Conservation (phyloP, 2,113 vertebrate genomes). For the Tenrec ecaudatus region DNA sequence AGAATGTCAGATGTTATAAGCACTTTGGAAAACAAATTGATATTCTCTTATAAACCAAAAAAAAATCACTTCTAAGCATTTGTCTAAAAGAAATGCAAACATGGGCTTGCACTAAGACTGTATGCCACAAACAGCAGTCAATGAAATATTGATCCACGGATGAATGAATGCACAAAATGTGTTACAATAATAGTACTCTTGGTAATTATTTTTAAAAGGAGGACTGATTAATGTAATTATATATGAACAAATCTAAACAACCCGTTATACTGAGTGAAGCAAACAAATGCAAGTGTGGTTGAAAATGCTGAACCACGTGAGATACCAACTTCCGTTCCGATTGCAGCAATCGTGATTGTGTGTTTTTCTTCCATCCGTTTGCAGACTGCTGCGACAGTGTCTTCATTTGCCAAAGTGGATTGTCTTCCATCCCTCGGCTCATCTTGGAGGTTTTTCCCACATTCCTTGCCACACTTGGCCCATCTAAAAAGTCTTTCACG, state of each 20-base stretch:
- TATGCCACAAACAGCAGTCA: neutral
- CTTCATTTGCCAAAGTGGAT: too few relatives aligned
- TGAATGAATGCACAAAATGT: neutral
- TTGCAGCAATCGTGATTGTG: too few relatives aligned
- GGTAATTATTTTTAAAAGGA: neutral
- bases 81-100: neutral
- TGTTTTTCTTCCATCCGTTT: too few relatives aligned
- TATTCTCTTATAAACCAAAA: neutral
- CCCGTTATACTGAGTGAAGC: neutral
- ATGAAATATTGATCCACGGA: neutral
- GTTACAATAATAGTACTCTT: neutral
- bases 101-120: neutral
- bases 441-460: too few relatives aligned
- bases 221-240: neutral
- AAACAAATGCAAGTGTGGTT: too few relatives aligned
- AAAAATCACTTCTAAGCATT: slow-evolving; percentile 26
- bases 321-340: too few relatives aligned
- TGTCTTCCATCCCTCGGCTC: too few relatives aligned
- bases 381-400: too few relatives aligned
- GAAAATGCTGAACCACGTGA: too few relatives aligned
- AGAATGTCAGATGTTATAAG: neutral
- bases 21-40: neutral
- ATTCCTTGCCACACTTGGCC: too few relatives aligned
- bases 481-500: too few relatives aligned
- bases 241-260: neutral